Conservation (phyloP, 1,140 invertebrate species). For the Panagrolaimus sp. region DNA sequence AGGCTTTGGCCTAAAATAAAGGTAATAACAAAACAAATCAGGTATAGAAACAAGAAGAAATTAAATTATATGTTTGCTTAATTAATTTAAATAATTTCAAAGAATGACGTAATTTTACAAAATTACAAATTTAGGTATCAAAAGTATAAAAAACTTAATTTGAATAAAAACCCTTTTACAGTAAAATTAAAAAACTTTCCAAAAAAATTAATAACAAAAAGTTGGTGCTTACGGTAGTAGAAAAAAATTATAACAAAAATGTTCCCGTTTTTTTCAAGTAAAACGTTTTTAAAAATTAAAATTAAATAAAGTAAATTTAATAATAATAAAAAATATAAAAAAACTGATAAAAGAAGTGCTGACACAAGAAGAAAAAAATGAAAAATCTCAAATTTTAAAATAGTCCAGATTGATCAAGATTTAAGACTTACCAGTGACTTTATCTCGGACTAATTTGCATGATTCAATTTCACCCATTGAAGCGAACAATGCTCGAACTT, state of each 20-base stretch:
- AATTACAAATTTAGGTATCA: too few species aligned
- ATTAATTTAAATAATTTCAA: too few species aligned
- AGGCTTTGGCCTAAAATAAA: constrained; percentile 84
- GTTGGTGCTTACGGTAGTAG: too few species aligned
- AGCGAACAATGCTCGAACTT: constrained; percentile 73
- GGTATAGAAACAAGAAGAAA: too few species aligned
- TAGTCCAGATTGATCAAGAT: background rate
- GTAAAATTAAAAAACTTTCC: background rate
- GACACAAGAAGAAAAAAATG: constrained; percentile 24
- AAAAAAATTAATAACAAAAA: too few species aligned
- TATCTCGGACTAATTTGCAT: constrained; percentile 96
- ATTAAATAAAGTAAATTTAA: constrained; percentile 1
- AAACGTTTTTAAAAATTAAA: background rate
- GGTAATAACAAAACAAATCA: too few species aligned
- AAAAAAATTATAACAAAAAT: constrained; percentile 17
- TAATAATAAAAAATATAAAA: constrained; percentile 19
- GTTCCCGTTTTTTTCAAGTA: background rate
- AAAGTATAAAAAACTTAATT: background rate
- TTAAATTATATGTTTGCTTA: too few species aligned
- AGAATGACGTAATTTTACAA: too few species aligned
- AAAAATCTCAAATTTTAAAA: constrained; percentile 12
- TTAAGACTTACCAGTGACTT: constrained; percentile 75
- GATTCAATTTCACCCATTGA: constrained; percentile 97
- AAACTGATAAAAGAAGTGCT: constrained; percentile 29
- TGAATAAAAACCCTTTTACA: background rate